phyloP scores from a whole-genome alignment of 2,797 vertebrate species.

The Sebastes paucispinis region DNA sequence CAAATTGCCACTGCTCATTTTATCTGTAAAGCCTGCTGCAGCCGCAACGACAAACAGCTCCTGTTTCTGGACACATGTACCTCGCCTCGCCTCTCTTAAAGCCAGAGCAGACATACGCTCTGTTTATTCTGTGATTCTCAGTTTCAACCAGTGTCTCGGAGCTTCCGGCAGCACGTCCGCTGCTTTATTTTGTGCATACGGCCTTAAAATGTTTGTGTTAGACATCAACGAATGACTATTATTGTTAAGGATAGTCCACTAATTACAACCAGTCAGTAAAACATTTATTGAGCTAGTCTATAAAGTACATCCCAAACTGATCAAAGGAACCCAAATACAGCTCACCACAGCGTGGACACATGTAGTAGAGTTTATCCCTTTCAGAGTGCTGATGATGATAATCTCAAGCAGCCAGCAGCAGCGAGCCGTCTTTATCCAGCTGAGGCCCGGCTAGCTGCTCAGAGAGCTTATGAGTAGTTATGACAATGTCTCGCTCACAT shows the following conservation, averaged over 20 bases:
- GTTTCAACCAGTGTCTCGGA: not conserved
- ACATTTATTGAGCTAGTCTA: not conserved
- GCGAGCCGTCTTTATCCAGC: constrained; percentile 30
- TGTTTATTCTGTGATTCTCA: not conserved
- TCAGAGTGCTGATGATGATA: constrained; percentile 21
- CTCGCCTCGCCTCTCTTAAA: not conserved
- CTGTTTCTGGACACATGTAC: not conserved
- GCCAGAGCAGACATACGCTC: not conserved
- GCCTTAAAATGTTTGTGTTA: not conserved
- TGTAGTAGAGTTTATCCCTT: constrained; percentile 30
- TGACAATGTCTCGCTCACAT: constrained; percentile 47
- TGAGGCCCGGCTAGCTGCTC: constrained; percentile 30
- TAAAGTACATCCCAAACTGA: not conserved
- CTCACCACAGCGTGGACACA: constrained; percentile 30
- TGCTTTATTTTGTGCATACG: not conserved
- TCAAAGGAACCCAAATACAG: constrained; percentile 4
- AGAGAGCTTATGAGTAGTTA: constrained; percentile 52
- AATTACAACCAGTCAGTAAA: not conserved
- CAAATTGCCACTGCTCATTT: not conserved
- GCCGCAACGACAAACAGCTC: not conserved
- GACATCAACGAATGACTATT: not conserved
- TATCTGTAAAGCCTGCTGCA: not conserved
- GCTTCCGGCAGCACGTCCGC: not conserved
- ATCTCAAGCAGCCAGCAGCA: constrained; percentile 39
- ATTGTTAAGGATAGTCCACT: not conserved